Evolutionary conservation across 2,888 invertebrate genomes (phyloP).

Genomic region (Eudemis profundana): DNA sequence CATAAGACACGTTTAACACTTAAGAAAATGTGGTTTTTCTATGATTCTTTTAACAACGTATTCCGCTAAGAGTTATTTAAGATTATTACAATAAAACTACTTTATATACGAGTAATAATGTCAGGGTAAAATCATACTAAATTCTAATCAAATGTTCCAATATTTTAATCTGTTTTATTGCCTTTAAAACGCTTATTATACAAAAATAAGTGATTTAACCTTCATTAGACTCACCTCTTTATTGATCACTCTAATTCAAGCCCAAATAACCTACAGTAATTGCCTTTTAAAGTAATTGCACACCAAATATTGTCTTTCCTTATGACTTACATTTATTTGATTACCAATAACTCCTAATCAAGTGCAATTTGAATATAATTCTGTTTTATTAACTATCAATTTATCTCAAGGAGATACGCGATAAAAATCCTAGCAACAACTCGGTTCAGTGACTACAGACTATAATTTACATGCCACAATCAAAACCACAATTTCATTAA

Average conservation of each 20-base stretch:
- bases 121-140: too few species aligned
- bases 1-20: too few species aligned
- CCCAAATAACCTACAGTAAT: constrained; percentile 1
- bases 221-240: neutral
- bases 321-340: neutral
- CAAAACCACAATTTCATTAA: constrained; percentile 58
- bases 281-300: constrained; percentile 6
- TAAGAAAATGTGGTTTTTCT: too few species aligned
- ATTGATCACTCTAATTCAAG: constrained; percentile 1
- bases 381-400: constrained; percentile 18
- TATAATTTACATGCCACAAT: constrained; percentile 65
- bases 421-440: constrained; percentile 37
- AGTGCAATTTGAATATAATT: constrained; percentile 3
- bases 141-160: too few species aligned
- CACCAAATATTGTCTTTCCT: neutral
- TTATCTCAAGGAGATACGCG: constrained; percentile 36
- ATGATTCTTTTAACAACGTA: too few species aligned
- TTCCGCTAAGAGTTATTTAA: too few species aligned
- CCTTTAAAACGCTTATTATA: neutral
- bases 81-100: too few species aligned
- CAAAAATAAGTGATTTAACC: constrained; percentile 4
- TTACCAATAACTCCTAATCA: constrained; percentile 22
- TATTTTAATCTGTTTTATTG: too few species aligned
- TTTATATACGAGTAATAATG: too few species aligned
- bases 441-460: constrained; percentile 4